Evolutionary conservation across 2,888 invertebrate genomes (phyloP), one percentile per base, ranked within the genome.

Genomic region (Mylabris sibirica): DNA sequence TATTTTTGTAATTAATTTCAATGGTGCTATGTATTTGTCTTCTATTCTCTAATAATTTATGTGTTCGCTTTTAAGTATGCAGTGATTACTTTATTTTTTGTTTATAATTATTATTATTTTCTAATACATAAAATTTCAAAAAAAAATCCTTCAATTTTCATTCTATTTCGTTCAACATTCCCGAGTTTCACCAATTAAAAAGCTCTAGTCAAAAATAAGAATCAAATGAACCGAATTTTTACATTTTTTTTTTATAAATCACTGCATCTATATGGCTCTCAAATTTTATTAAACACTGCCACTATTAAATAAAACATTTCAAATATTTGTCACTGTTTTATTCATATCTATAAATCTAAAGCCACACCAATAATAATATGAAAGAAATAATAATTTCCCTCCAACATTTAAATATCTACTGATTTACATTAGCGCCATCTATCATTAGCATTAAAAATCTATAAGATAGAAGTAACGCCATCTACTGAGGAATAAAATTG

Each of bases 251-350:
- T 38, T 38, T 5, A 12, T n/a, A 63, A 65, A 72, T 74, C 71
- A 71, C 71, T 72, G 71, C 72, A 72, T 69, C 57, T 70, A 30
- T 70, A 30, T 53, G 61, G 65, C 68, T 74, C 67, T 72, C 60
- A 65, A 67, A 64, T 74, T 74, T 57, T 69, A 69, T 75, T 72
- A 79, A 82, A 80, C 84, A 84, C 84, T 84, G 84, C 83, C 84
- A 84, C 79, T 83, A 80, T 83, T 82, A 83, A 81, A 81, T 82
- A 82, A 81, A 81, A 72, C 17, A n/a, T 44, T 44, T 17, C 44
- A 17, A 44, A n/a, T 44, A 44, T n/a, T 17, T 17, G n/a, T 8
- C n/a, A n/a, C 8, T 44, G 12, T 44, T 17, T 41, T 41, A 41
- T 41, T 41, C 14, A 30, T 14, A 8, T 41, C 41, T 8, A 35